Evolutionary conservation across 2,888 invertebrate species (phyloP), one percentile per base, ranked within the genome.

Genomic region (Spialia ferax): DNA sequence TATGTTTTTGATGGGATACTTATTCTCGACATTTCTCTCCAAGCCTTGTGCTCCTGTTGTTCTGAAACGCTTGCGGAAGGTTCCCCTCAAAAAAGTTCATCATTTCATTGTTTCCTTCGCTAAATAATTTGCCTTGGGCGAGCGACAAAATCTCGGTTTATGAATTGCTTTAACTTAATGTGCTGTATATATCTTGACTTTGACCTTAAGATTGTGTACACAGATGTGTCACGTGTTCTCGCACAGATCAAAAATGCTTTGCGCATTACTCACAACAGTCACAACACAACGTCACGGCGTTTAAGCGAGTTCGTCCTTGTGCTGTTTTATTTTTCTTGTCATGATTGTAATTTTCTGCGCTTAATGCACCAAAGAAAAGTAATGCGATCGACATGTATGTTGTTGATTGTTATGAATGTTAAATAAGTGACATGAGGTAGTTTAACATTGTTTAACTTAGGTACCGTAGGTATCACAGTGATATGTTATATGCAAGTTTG

Each of bases 401-500:
- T 62, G 65, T 68, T 48, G 61, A 52, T 59, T 63, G 60, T 69
- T 62, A 70, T 70, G 54, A 56, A 48, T 42, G 61, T n/a, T n/a
- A n/a, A 32, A 57, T 61, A 69, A 69, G 63, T 70, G 73, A 54
- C 70, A 52, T 70, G 70, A 72, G 68, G 59, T 72, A 57, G 69
- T 69, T 69, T 66, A 59, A 59, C 54, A 60, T 66, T 62, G 29
- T 29, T 7, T 29, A 29, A 29, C 2, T 10, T 2, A 8, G 32
- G 38, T 38, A 38, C 38, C 38, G 38, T 38, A n/a, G n/a, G n/a
- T n/a, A n/a, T n/a, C n/a, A 38, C n/a, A n/a, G n/a, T 13, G n/a
- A 70, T 61, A 68, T 68, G 68, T 73, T 69, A 69, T 71, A 70
- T 70, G 70, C 71, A 70, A 69, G 70, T 69, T n/a, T n/a, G n/a